Evolutionary conservation across 2,113 vertebrate genomes (phyloP), one percentile per base, ranked within the genome.

Genomic region (Epinephelus fuscoguttatus): DNA sequence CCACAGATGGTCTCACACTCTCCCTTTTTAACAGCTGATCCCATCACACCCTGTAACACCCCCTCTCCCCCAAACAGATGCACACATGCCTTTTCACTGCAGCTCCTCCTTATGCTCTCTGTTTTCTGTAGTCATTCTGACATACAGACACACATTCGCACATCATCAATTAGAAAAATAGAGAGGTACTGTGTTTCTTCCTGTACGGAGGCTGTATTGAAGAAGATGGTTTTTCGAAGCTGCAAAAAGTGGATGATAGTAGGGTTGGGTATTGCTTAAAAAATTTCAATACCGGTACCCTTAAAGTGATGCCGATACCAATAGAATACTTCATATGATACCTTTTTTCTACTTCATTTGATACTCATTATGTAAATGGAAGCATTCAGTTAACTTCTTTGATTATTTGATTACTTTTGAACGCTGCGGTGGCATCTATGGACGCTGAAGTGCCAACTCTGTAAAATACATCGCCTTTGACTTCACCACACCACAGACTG

Each of bases 11-110:
- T 73, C 63, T 81, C 49, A 50, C 49, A 57, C 78, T 64, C 79
- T 78, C 69, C 56, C 59, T 76, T 79, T 75, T 17, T 70, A 84
- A 86, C 87, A 92, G 85, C 90, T 89, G 87, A 91, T 81, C 37
- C 75, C 68, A 64, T 82, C 73, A 52, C 71, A 87, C 76, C 53
- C n/a, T 42, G 69, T 57, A 71, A 81, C 56, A 19, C 52, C 55
- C 53, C 47, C 47, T 63, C 19, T 30, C 61, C 63, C 59, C 21
- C 61, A 62, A 53, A 78, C 76, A 67, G 63, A 84, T 21, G n/a
- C 56, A 70, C 56, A 70, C 78, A 89, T 3, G 56, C 33, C 15
- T 76, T 80, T 81, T 77, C 81, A 80, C 80, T 50, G n/a, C 56
- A 64, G 49, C 27, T 23, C 50, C 8, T 60, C 82, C 75, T 73